Evolutionary conservation across 2,113 vertebrate genomes (phyloP).

Genomic region (Petaurus breviceps): DNA sequence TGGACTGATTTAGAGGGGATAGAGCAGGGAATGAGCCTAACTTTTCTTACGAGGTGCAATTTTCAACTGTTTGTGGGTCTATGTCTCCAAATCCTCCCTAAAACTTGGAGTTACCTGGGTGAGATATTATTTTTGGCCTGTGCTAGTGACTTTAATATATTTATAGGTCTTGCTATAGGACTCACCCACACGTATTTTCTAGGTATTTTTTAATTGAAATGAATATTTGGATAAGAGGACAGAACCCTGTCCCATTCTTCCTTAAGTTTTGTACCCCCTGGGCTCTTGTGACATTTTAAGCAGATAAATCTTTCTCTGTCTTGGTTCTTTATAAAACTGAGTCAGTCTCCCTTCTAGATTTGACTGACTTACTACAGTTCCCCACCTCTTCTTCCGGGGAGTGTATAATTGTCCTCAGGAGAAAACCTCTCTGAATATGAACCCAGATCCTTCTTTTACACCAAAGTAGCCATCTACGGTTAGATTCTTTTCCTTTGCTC

Average conservation of each 20-base stretch:
- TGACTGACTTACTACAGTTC: conserved; percentile 59
- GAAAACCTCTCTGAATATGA: background rate
- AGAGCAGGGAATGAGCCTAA: conserved; percentile 71
- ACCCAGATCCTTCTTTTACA: no score
- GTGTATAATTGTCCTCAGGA: conserved; percentile 59
- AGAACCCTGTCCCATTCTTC: conserved; percentile 21
- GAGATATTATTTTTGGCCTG: conserved; percentile 22
- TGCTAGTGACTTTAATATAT: conserved; percentile 61
- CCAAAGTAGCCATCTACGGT: no score
- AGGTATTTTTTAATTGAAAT: conserved; percentile 40
- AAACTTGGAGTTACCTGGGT: conserved; percentile 48
- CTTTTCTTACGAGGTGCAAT: conserved; percentile 42
- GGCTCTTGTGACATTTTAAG: conserved; percentile 46
- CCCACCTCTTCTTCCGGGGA: conserved; percentile 62
- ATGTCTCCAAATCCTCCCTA: conserved; percentile 6
- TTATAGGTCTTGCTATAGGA: conserved; percentile 33
- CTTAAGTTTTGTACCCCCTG: conserved; percentile 60
- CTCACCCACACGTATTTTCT: conserved; percentile 15
- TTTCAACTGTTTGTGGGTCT: background rate
- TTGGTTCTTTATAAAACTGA: conserved; percentile 66
- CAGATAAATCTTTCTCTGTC: conserved; percentile 46
- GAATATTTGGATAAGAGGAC: conserved; percentile 55
- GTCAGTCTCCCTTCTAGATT: conserved; percentile 64
- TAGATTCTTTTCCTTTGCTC: no score
- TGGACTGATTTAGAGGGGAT: conserved; percentile 67